Evolutionary conservation across 1,140 invertebrate species (phyloP).

Genomic region (Araneus ventricosus): DNA sequence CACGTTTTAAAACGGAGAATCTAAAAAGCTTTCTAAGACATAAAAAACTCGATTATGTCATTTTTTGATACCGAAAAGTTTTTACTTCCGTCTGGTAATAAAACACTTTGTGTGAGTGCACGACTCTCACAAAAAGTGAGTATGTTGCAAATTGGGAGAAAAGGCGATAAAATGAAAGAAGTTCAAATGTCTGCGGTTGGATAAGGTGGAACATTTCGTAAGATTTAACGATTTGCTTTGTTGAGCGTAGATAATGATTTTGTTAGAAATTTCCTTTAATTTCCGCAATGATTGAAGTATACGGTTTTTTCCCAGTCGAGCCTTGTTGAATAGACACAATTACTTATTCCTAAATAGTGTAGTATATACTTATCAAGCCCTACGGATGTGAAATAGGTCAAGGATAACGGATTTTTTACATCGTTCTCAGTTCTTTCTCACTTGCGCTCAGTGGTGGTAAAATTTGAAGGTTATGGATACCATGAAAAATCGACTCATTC

Average conservation of each 20-base stretch:
- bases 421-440: background rate
- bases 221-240: background rate
- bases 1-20: background rate
- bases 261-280: background rate
- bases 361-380: background rate
- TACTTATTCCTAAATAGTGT: background rate
- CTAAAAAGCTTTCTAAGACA: background rate
- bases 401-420: constrained; percentile 1
- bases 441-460: background rate
- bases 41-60: background rate
- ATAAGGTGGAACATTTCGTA: background rate
- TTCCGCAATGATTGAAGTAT: background rate
- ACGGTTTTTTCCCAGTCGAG: background rate
- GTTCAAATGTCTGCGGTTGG: background rate
- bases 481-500: background rate
- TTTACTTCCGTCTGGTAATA: background rate
- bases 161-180: background rate
- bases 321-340: background rate
- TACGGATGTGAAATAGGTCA: background rate
- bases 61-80: background rate
- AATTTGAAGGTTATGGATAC: constrained; percentile 3
- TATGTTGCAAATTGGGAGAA: background rate
- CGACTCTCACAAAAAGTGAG: background rate
- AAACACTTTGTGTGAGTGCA: background rate
- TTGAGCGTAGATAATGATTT: background rate